phyloP scores from a whole-genome alignment of 2,113 vertebrate species.

The Puma concolor region DNA sequence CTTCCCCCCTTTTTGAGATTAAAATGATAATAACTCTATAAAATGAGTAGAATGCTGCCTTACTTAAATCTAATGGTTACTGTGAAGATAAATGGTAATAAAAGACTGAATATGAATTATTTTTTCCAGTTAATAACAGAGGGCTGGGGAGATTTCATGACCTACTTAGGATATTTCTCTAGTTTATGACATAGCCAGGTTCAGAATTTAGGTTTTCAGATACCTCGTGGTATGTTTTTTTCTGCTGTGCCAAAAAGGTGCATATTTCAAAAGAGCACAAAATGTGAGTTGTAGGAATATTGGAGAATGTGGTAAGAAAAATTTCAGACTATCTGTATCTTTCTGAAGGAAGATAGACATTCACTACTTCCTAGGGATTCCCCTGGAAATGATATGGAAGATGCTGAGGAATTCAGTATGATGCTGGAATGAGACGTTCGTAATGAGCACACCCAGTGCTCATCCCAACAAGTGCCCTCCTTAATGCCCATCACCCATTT shows the following conservation, averaged over 20 bases:
- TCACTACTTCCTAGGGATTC: neutral
- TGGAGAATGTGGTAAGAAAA: neutral
- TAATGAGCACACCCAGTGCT: neutral
- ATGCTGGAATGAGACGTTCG: neutral
- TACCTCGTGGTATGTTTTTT: neutral
- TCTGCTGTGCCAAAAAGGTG: neutral
- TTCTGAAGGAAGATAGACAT: neutral
- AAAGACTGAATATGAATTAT: neutral
- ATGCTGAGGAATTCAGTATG: neutral
- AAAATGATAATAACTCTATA: neutral
- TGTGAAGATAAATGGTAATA: neutral
- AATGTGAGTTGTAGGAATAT: neutral
- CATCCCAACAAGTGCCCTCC: too few species aligned
- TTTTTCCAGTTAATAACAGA: neutral
- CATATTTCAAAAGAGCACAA: neutral
- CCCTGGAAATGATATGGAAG: neutral
- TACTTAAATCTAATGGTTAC: neutral
- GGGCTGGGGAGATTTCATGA: neutral
- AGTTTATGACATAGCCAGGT: neutral
- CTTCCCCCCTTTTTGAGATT: neutral
- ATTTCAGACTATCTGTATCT: neutral
- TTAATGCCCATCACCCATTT: too few species aligned
- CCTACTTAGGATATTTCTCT: neutral
- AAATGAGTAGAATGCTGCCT: neutral
- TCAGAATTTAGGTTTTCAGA: neutral